Percentiles rank a stretch among this genome's conserved stretches.
Conservation (phyloP, 2,888 invertebrate genomes). For the Zeuzera pyrina region DNA sequence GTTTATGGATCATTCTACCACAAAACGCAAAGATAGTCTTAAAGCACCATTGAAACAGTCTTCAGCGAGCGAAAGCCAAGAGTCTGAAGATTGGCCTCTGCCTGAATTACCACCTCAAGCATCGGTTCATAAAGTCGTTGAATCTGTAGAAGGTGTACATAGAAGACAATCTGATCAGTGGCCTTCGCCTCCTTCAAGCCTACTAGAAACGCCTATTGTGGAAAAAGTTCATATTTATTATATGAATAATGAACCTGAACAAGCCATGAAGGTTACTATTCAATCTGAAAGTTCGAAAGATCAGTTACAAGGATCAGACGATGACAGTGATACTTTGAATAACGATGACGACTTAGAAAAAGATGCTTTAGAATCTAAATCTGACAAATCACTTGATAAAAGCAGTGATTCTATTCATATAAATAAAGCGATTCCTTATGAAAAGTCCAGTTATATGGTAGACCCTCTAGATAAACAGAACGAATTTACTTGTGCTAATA, state of each 20-base stretch:
- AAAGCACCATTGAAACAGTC: constrained; percentile 53
- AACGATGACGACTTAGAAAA: constrained; percentile 75
- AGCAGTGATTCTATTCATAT: constrained; percentile 45
- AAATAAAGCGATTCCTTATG: constrained; percentile 60
- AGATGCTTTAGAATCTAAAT: constrained; percentile 67
- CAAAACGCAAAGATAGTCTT: constrained; percentile 39
- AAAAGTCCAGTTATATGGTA: constrained; percentile 66
- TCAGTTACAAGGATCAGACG: constrained; percentile 76
- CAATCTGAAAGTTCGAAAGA: constrained; percentile 77
- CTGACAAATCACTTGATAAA: constrained; percentile 43
- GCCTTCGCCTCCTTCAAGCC: constrained; percentile 85
- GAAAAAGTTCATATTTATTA: constrained; percentile 87
- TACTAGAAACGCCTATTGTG: constrained; percentile 79
- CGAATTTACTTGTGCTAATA: constrained; percentile 50
- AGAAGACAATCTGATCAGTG: constrained; percentile 79
- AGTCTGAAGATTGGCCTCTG: constrained; percentile 83
- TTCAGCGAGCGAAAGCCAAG: constrained; percentile 77
- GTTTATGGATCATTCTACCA: constrained; percentile 35
- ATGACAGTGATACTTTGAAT: constrained; percentile 79
- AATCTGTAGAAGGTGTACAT: constrained; percentile 36
- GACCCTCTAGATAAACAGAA: constrained; percentile 59
- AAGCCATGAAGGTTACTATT: constrained; percentile 82
- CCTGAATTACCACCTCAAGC: constrained; percentile 79
- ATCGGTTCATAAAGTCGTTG: constrained; percentile 30
- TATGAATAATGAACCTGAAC: constrained; percentile 83